Base-by-base conservation (phyloP, 2,113 vertebrate genomes). In the Galbula dea region DNA sequence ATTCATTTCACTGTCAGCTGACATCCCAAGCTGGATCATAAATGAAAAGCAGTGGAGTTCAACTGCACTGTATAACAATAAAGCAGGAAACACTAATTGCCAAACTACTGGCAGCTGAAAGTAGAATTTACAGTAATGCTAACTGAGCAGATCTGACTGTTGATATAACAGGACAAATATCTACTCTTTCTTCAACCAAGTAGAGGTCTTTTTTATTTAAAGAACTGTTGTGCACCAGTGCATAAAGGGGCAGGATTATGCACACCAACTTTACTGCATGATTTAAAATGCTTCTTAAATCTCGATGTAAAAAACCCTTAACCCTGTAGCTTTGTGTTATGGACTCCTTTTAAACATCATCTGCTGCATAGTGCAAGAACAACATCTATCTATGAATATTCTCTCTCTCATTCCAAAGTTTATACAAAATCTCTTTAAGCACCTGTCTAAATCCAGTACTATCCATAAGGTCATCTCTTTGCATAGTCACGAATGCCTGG, bases 81-180 rank as follows among this genome's bases (percentile, higher is more conserved):
- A 54, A 93, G 87, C 93, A 94, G 91, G 93, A 96, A 96, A 92
- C 78, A 55, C 78, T 58, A 83, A 94, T 67, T 93, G 78, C 89
- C 78, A 90, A 87, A 73, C 91, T 89, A 27, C 86, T 91, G 92
- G 84, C 73, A 95, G 81, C 83, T 61, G 77, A 91, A 91, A 92
- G 83, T 57, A 61, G 95, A 91, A 72, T 77, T 95, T 95, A 88
- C 83, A 37, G 77, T 81, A 94, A 90, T 93, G 94, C 66, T 78
- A 86, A 94, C 63, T 20, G 91, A 95, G 90, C 86, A 96, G 89
- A 95, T 96, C 79, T 89, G 81, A 8, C 48, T 78, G 66, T 30
- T 77, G 88, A 86, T 91, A 76, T 0, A 80, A 55, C 37, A 15
- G 26, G 29, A 62, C 85, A 77, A 83, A 88, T 55, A 80, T 13